phyloP scores from a whole-genome alignment of 2,113 vertebrate genomes.

The Oryzias melastigma region DNA sequence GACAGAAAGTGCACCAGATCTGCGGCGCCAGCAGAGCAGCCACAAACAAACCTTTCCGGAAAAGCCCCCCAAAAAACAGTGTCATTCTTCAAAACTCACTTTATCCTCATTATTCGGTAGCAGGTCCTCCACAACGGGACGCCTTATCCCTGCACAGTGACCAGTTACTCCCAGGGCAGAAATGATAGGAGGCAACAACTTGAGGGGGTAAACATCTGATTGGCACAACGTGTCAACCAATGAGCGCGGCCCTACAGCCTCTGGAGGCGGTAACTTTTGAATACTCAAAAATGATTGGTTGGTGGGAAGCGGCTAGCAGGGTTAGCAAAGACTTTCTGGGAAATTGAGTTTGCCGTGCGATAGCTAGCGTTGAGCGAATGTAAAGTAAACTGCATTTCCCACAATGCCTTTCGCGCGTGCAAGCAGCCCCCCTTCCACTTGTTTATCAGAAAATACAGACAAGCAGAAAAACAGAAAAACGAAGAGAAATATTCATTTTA shows the following conservation, averaged over 20 bases:
- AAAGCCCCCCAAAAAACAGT: constrained; percentile 1
- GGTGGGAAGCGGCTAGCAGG: background rate
- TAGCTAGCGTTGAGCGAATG: rapidly evolving
- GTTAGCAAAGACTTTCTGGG: constrained; percentile 38
- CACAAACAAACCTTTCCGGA: constrained; percentile 1
- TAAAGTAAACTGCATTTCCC: constrained; percentile 58
- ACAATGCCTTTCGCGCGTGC: constrained; percentile 3
- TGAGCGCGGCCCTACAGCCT: background rate
- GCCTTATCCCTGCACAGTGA: constrained; percentile 35
- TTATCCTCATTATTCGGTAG: constrained; percentile 66
- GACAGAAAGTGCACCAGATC: constrained; percentile 1
- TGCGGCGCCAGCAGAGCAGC: background rate
- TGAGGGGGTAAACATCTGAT: constrained; percentile 50
- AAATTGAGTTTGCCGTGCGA: constrained; percentile 34
- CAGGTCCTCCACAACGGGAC: constrained; percentile 38
- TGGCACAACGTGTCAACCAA: constrained; percentile 44
- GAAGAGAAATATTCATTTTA: constrained; percentile 2
- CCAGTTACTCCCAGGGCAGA: constrained; percentile 40
- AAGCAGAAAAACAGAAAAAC: constrained; percentile 12
- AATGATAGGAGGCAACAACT: constrained; percentile 43
- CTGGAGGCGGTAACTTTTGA: background rate
- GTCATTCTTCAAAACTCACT: constrained; percentile 71
- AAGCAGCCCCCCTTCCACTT: constrained; percentile 41
- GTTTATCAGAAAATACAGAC: constrained; percentile 66
- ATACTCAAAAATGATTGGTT: constrained; percentile 26